Base-by-base conservation (phyloP, 2,888 invertebrate genomes). In the Patella depressa region DNA sequence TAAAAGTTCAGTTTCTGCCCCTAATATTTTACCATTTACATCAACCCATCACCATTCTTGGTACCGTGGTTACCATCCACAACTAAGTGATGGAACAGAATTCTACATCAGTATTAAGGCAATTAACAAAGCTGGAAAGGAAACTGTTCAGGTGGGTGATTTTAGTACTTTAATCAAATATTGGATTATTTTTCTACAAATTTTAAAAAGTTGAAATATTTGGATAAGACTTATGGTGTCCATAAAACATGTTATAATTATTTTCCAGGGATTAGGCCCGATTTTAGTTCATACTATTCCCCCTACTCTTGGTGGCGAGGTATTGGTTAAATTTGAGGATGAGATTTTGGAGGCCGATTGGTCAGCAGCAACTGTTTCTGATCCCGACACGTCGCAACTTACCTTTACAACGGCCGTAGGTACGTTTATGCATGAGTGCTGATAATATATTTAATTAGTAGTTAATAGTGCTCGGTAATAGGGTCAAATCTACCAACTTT, bases 21-120 rank as follows among this genome's bases (percentile, higher is more conserved):
- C 65, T 65, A 85, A 88, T 73, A 78, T 84, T 9, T 77, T 84
- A 73, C 72, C 76, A 11, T 86, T 81, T 73, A 72, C 57, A 29
- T 80, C 83, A 9, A 83, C 87, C 3, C 81, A 83, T 34, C 83
- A 85, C 19, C 85, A 87, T 73, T 71, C 80, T 12, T 77, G 80
- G 71, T 79, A 80, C 76, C 78, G 79, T 29, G 70, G 82, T 9
- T 76, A 80, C 54, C 82, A 87, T 69, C 82, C 84, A 3, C 80
- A 81, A 73, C 74, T 88, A 17, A 81, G 79, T 53, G 83, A 85
- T 54, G 87, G 85, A 1, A 73, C 80, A 17, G 73, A 75, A 57
- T 87, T 88, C 78, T 85, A 81, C 73, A 81, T 87, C 24, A 72
- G 83, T 24, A 78, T 87, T 69, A 85, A 83, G 72, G 83, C 86